Percentiles rank a stretch among this genome's conserved stretches.
phyloP scores from a whole-genome alignment of 2,113 vertebrate species.

The Ahaetulla prasina region DNA sequence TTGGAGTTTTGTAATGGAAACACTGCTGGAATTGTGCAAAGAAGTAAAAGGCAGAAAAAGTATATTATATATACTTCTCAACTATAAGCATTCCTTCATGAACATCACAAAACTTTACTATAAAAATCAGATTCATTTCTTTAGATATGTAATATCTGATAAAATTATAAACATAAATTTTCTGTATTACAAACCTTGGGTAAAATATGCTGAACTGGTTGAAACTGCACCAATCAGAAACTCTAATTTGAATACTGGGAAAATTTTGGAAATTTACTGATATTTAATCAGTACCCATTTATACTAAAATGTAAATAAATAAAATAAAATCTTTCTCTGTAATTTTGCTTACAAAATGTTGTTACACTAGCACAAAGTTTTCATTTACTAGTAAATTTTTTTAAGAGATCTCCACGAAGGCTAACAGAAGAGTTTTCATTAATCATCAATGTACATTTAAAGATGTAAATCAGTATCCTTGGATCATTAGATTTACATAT shows the following conservation, averaged over 20 bases:
- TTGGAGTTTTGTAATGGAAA: neutral
- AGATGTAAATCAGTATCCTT: slow-evolving; percentile 62
- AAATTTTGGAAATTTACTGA: neutral
- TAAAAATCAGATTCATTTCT: neutral
- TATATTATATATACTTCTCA: neutral
- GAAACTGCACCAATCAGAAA: neutral
- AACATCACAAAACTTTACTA: neutral
- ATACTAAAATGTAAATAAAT: neutral
- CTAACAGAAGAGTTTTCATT: slow-evolving; percentile 57
- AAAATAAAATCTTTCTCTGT: neutral
- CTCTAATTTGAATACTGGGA: neutral
- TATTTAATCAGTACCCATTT: neutral
- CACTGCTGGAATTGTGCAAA: neutral
- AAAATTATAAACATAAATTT: neutral
- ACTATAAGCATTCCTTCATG: neutral
- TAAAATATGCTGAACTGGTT: neutral
- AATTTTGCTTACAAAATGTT: neutral
- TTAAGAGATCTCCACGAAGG: slow-evolving; percentile 33
- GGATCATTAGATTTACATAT: slow-evolving; percentile 58
- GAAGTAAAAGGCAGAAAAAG: neutral
- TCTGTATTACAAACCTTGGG: neutral
- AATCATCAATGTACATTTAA: slow-evolving; percentile 64
- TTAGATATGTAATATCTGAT: neutral
- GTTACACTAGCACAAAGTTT: slow-evolving; percentile 30
- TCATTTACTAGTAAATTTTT: slow-evolving; percentile 46